Base-by-base conservation (phyloP, 1,140 invertebrate species). In the Eciton burchellii region DNA sequence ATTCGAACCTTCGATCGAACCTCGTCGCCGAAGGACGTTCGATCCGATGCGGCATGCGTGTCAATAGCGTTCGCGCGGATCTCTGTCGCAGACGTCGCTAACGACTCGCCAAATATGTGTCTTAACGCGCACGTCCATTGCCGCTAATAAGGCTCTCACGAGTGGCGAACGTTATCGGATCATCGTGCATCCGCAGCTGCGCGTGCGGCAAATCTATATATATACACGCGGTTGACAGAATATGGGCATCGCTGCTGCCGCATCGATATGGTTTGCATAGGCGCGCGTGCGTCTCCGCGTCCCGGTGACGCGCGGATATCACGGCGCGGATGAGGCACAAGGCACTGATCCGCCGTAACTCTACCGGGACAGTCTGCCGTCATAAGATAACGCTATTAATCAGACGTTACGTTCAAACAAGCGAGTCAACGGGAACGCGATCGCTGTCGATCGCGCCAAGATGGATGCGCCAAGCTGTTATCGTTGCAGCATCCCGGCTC, bases 71-170 rank as follows among this genome's bases (percentile, higher is more conserved):
- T 76, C 60, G 59, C 60, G 59, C 26, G 72, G n/a, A 45, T 77
- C 62, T 43, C 62, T 47, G n/a, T n/a, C 73, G 35, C 62, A 68
- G 49, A 77, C 63, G 12, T 79, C 29, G 63, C 74, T 73, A 73
- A 73, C 70, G 77, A 81, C 43, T 81, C 21, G 43, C 77, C 77
- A 81, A 81, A 81, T 81, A 57, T 72, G 72, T 73, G 70, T 59
- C 77, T 81, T 71, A 73, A 81, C 60, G 57, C 77, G 74, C 49
- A 70, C 63, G 74, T 70, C 74, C 63, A 63, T 79, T 79, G 56
- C 35, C 63, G 49, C 74, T 79, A 79, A 79, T 79, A 79, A 79
- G 74, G 74, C 74, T 79, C 74, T 79, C 74, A 77, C 56, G 74
- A 79, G 68, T 79, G 68, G 74, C 74, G 63, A 70, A 57, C 63